Percentiles rank a stretch among this genome's conserved stretches.
These are phyloP conservation scores for Embiotoca jacksoni DNA, from an alignment of 2,113 vertebrate genomes.

Conservation along the genomic window DNA sequence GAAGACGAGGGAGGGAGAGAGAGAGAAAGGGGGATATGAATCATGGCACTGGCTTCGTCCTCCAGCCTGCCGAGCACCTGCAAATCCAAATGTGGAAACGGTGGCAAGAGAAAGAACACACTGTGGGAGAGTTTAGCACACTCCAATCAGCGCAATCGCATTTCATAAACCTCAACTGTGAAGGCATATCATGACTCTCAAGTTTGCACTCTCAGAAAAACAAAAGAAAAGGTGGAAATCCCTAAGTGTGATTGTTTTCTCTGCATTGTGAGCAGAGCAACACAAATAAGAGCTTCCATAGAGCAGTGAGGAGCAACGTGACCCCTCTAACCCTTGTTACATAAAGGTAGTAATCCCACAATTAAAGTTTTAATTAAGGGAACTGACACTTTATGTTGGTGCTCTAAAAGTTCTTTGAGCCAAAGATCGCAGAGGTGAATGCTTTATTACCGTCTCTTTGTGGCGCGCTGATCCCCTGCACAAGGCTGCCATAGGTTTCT, in stretches of 20 bases:
- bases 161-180: constrained; percentile 44
- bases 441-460: constrained; percentile 81
- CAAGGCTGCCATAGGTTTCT: constrained; percentile 83
- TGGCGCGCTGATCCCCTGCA: constrained; percentile 75
- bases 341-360: constrained; percentile 82
- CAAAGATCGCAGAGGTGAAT: constrained; percentile 80
- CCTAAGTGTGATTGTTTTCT: constrained; percentile 47
- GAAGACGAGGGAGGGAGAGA: background rate
- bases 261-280: constrained; percentile 56
- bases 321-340: constrained; percentile 73
- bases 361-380: constrained; percentile 87
- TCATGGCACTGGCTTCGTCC: constrained; percentile 78
- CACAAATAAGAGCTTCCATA: constrained; percentile 71
- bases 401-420: constrained; percentile 77
- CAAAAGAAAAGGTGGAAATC: constrained; percentile 65
- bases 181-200: constrained; percentile 59
- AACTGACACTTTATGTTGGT: constrained; percentile 83
- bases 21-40: constrained; percentile 64
- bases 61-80: constrained; percentile 86
- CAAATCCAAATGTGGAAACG: constrained; percentile 69
- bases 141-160: constrained; percentile 47
- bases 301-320: constrained; percentile 55
- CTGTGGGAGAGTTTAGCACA: constrained; percentile 46
- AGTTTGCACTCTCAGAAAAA: constrained; percentile 74
- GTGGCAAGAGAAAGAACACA: constrained; percentile 55